Conservation (phyloP, 2,888 invertebrate species). For the Nowickia ferox region DNA sequence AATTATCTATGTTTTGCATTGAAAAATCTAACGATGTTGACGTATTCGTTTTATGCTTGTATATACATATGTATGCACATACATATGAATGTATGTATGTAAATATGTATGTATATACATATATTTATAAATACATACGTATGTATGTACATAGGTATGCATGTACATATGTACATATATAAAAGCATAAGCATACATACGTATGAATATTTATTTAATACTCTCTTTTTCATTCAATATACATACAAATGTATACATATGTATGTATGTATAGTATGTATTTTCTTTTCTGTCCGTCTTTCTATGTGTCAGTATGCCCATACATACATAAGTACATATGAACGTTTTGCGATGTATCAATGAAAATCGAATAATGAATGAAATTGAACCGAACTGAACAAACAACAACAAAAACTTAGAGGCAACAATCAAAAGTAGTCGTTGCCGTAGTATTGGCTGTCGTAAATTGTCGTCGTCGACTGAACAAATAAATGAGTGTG, state of each 20-base stretch:
- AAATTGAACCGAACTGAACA: conserved; percentile 53
- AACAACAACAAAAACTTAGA: conserved; percentile 13
- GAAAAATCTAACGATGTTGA: too few species aligned
- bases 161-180: too few species aligned
- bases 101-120: too few species aligned
- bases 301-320: not conserved
- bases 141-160: not conserved
- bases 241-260: not conserved
- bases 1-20: too few species aligned
- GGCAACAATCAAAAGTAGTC: conserved; percentile 53
- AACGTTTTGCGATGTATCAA: conserved; percentile 58
- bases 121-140: not conserved
- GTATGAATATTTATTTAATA: conserved; percentile 1
- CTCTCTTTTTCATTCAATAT: conserved; percentile 31
- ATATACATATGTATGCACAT: not conserved
- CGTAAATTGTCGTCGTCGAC: conserved; percentile 62
- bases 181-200: too few species aligned
- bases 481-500: conserved; percentile 71
- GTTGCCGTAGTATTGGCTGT: conserved; percentile 45
- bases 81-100: not conserved
- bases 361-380: conserved; percentile 71
- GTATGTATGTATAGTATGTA: not conserved
- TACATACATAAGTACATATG: too few species aligned
- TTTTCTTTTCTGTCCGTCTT: too few species aligned
- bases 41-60: too few species aligned